Base-by-base conservation (phyloP, 2,888 invertebrate genomes). In the Elmis aenea region DNA sequence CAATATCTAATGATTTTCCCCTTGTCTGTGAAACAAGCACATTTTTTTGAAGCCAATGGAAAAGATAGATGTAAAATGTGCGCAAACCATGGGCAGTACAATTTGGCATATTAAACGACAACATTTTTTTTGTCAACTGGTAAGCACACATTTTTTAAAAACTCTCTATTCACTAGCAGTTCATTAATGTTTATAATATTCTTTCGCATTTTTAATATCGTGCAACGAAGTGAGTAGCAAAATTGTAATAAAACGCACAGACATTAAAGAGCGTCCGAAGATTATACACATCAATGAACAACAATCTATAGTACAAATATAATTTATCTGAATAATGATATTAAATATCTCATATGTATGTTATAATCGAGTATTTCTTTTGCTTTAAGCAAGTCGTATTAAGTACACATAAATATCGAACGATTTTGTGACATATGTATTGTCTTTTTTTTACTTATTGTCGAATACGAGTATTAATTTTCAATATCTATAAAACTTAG, bases 21-120 rank as follows among this genome's bases (percentile, higher is more conserved):
- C 62, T 62, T 60, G 62, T 64, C 58, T 61, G 53, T 51, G 38
- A 32, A 26, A 33, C 40, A 46, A 46, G 51, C 31, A 51, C 43
- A 51, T 48, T 46, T 48, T 46, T 20, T 33, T 31, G 33, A 33
- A 67, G 66, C 66, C 66, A 58, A 36, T 63, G 67, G 66, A 67
- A 67, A 67, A 67, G 67, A 63, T 63, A 59, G 58, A 29, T 22
- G 23, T 26, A 40, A 50, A 55, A 59, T n/a, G n/a, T n/a, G n/a
- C n/a, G n/a, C n/a, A n/a, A n/a, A n/a, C n/a, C n/a, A n/a, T n/a
- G n/a, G n/a, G n/a, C n/a, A n/a, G n/a, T n/a, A n/a, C n/a, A n/a
- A n/a, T n/a, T n/a, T n/a, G n/a, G n/a, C n/a, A n/a, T n/a, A 58
- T 51, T 23, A 38, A 41, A 37, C 38, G 44, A 32, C 31, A 9